A percentile compares a stretch with the other conserved stretches of the same genome.
Evolutionary conservation across 2,113 vertebrate species (phyloP).

Genomic region (Rhea americana): DNA sequence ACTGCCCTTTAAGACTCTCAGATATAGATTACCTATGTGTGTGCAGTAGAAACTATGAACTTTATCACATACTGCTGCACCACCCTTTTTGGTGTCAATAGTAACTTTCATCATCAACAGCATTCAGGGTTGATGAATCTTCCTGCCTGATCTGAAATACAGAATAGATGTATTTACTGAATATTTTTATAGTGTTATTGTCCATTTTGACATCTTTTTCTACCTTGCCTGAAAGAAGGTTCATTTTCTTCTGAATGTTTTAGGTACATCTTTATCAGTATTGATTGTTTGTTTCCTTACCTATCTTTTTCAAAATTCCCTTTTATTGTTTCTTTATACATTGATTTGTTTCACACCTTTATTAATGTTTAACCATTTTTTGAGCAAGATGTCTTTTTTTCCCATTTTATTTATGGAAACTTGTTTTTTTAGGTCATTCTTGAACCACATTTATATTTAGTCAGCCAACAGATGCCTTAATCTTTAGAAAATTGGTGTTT

Average conservation of each 20-base stretch:
- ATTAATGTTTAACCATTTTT: not conserved
- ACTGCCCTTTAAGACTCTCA: not conserved
- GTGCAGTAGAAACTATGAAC: not conserved
- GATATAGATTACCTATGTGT: not conserved
- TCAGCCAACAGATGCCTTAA: not conserved
- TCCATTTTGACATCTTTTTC: not conserved
- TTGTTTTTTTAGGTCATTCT: not conserved
- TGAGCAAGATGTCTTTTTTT: not conserved
- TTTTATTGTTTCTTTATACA: not conserved
- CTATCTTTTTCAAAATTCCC: not conserved
- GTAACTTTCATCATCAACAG: not conserved
- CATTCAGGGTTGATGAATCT: not conserved
- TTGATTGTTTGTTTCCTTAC: not conserved
- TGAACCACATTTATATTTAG: not conserved
- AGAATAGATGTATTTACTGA: not conserved
- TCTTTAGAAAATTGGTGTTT: not conserved
- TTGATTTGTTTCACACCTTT: not conserved
- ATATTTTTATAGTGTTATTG: not conserved
- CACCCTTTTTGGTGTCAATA: not conserved
- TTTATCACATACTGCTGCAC: not conserved
- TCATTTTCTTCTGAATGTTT: not conserved
- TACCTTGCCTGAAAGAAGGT: not conserved
- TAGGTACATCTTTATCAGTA: not conserved
- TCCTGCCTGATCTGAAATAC: not conserved
- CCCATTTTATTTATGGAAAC: not conserved